These are phyloP conservation scores for Drosophila ercepeae DNA, from an alignment of 1,140 invertebrate species.

Conservation along the genomic window DNA sequence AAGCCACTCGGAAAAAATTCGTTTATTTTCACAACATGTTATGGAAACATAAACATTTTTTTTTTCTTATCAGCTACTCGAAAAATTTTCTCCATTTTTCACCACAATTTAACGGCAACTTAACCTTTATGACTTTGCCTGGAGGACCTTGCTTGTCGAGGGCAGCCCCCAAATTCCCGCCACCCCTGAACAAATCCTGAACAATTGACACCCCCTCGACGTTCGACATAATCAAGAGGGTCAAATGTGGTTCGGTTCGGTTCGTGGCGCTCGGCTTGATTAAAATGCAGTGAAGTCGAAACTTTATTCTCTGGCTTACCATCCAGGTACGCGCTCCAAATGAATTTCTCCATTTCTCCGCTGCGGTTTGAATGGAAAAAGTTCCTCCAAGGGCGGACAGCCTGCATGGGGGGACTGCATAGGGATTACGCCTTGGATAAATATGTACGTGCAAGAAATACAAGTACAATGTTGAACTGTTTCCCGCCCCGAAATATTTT, in stretches of 20 bases:
- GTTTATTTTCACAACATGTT: slow-evolving; percentile 31
- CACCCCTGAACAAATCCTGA: not conserved
- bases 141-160: slow-evolving; percentile 5
- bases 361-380: slow-evolving; percentile 25
- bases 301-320: slow-evolving; percentile 49
- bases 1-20: not conserved
- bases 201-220: slow-evolving; percentile 39
- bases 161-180: not conserved
- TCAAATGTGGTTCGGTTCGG: slow-evolving; percentile 41
- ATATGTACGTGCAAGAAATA: slow-evolving; percentile 66
- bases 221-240: slow-evolving; percentile 44
- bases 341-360: slow-evolving; percentile 65
- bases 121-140: slow-evolving; percentile 15
- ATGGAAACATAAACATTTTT: slow-evolving; percentile 8
- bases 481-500: slow-evolving; percentile 42
- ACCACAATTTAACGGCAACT: slow-evolving; percentile 66
- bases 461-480: slow-evolving; percentile 47
- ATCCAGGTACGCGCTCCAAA: slow-evolving; percentile 53
- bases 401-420: not conserved
- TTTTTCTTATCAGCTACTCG: slow-evolving; percentile 14
- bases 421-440: slow-evolving; percentile 37
- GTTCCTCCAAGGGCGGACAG: slow-evolving; percentile 5
- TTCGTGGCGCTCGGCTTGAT: slow-evolving; percentile 68
- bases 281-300: slow-evolving; percentile 81
- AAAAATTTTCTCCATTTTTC: slow-evolving; percentile 41